A percentile compares a stretch with the other conserved stretches of the same genome.
phyloP scores from a whole-genome alignment of 2,113 vertebrate genomes.

The Aspidoscelis tigris region DNA sequence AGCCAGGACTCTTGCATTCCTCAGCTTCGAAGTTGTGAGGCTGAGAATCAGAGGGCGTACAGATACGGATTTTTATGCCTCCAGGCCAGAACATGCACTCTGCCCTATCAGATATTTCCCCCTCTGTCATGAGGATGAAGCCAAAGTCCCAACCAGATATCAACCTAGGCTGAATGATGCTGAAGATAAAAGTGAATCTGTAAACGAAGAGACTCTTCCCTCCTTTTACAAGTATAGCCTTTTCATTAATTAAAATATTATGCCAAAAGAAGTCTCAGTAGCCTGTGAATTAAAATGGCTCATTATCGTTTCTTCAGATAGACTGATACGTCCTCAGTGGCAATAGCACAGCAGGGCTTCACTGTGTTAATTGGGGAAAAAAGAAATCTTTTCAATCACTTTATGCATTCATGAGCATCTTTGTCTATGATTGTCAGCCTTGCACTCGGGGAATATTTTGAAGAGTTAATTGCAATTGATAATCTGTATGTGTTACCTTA shows the following conservation, averaged over 20 bases:
- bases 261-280: constrained; percentile 5
- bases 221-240: neutral
- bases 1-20: neutral
- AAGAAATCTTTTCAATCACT: constrained; percentile 42
- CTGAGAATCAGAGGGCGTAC: too few relatives aligned
- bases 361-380: constrained; percentile 6
- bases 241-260: constrained; percentile 27
- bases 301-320: constrained; percentile 1
- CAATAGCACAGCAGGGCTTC: neutral
- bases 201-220: neutral
- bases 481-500: constrained; percentile 58
- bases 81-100: too few relatives aligned
- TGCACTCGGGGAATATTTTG: constrained; percentile 56
- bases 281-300: constrained; percentile 23
- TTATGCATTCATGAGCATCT: constrained; percentile 49
- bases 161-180: neutral
- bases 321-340: neutral
- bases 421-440: constrained; percentile 42
- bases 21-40: too few relatives aligned
- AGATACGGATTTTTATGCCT: too few relatives aligned
- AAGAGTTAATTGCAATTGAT: constrained; percentile 60
- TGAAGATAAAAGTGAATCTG: neutral
- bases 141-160: neutral
- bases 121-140: neutral
- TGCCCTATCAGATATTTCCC: too few relatives aligned